phyloP scores from a whole-genome alignment of 2,888 invertebrate genomes.

The Psylliodes chrysocephalus region DNA sequence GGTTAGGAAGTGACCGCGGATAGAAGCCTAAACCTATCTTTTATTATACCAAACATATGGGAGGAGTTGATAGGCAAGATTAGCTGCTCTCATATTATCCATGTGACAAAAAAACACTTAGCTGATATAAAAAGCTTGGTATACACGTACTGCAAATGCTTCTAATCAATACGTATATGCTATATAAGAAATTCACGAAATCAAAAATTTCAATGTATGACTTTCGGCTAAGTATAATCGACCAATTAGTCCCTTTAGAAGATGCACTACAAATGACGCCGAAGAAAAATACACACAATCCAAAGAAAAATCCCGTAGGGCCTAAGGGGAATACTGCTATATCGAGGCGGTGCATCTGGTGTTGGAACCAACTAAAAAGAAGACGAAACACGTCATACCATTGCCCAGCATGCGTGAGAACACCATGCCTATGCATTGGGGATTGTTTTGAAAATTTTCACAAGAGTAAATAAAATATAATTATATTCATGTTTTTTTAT shows the following conservation, averaged over 20 bases:
- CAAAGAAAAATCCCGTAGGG: conserved; percentile 5
- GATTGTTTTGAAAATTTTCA: no score
- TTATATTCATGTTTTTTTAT: no score
- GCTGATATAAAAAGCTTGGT: neutral
- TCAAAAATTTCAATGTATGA: conserved; percentile 5
- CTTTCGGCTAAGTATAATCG: neutral
- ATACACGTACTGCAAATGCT: neutral
- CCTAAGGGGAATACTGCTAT: conserved; percentile 3
- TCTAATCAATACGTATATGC: neutral
- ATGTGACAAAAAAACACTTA: conserved; percentile 3
- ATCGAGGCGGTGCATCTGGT: neutral
- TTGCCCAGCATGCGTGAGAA: no score
- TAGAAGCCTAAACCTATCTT: no score
- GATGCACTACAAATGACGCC: conserved; percentile 1
- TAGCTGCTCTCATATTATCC: no score
- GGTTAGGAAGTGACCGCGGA: no score
- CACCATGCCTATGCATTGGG: no score
- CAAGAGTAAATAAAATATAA: no score
- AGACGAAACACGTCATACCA: conserved; percentile 7
- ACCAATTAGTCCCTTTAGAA: conserved; percentile 2
- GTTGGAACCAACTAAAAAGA: no score
- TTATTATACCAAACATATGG: no score
- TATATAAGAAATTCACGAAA: neutral
- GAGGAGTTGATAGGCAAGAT: no score
- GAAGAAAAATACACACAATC: conserved; percentile 1